Percentiles rank a stretch among this genome's conserved stretches.
phyloP scores from a whole-genome alignment of 2,113 vertebrate species.

The Sphyrna mokarran region DNA sequence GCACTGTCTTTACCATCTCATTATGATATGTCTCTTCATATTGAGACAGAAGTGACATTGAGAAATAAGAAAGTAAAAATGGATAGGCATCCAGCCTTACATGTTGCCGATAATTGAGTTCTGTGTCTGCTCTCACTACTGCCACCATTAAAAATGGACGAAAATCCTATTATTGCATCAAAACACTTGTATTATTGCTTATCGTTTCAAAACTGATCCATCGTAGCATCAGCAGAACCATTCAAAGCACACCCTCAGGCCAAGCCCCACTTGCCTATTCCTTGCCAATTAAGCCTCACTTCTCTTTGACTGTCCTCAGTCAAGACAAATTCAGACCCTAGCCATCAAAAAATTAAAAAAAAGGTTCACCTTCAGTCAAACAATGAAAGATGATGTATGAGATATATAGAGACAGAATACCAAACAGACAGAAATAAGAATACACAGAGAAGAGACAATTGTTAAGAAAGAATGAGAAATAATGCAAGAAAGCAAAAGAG shows the following conservation, averaged over 20 bases:
- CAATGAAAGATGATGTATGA: too few species aligned
- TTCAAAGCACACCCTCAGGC: background rate
- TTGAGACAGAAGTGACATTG: background rate
- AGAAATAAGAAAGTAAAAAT: background rate
- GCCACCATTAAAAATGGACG: background rate
- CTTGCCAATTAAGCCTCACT: background rate
- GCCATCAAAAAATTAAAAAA: background rate
- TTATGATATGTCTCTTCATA: background rate
- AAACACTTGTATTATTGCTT: background rate
- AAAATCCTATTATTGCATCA: background rate
- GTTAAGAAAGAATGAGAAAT: background rate
- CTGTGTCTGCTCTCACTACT: background rate
- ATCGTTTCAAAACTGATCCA: background rate
- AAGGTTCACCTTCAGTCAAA: background rate
- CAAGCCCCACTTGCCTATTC: background rate
- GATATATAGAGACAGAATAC: background rate
- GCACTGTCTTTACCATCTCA: background rate
- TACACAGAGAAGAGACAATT: background rate
- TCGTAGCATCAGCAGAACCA: background rate
- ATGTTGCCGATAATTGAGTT: background rate
- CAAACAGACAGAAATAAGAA: background rate
- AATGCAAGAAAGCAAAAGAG: background rate
- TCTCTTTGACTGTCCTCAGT: background rate
- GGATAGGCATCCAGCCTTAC: background rate
- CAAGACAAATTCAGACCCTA: background rate